Evolutionary conservation across 2,797 vertebrate species (phyloP).

Genomic region (Sebastes kiyomatsui): DNA sequence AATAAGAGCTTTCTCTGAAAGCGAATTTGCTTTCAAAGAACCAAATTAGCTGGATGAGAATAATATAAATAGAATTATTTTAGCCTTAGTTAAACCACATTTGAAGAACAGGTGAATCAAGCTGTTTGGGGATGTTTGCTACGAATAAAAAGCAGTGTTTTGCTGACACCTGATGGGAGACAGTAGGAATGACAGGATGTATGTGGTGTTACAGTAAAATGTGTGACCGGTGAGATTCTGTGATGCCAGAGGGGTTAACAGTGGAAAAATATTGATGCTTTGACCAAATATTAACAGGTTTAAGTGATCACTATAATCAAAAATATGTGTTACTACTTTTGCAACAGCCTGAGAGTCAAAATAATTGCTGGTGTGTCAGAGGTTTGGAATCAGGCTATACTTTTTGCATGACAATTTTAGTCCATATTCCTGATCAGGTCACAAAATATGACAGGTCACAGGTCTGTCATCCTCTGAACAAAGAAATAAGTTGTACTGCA

Average conservation of each 20-base stretch:
- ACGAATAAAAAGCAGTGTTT: background rate
- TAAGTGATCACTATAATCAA: background rate
- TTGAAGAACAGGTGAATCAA: background rate
- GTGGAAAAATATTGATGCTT: background rate
- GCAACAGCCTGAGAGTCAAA: background rate
- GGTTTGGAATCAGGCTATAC: background rate
- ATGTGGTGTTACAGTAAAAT: background rate
- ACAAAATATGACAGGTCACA: too few species aligned
- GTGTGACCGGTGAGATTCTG: background rate
- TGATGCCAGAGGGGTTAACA: background rate
- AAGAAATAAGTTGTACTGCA: background rate
- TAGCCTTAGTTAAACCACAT: too few species aligned
- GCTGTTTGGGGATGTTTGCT: background rate
- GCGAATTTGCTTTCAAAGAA: too few species aligned
- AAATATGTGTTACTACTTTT: background rate
- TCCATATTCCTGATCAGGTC: background rate
- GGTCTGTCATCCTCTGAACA: background rate
- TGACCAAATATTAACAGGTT: background rate
- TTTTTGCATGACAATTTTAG: background rate
- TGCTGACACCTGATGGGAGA: slow-evolving; percentile 43
- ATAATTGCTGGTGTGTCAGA: background rate
- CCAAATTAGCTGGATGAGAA: too few species aligned
- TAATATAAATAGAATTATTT: too few species aligned
- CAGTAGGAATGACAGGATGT: background rate
- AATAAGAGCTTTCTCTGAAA: too few species aligned